These are phyloP conservation scores for Calidris pugnax DNA, from an alignment of 2,113 vertebrate genomes.

Conservation along the genomic window DNA sequence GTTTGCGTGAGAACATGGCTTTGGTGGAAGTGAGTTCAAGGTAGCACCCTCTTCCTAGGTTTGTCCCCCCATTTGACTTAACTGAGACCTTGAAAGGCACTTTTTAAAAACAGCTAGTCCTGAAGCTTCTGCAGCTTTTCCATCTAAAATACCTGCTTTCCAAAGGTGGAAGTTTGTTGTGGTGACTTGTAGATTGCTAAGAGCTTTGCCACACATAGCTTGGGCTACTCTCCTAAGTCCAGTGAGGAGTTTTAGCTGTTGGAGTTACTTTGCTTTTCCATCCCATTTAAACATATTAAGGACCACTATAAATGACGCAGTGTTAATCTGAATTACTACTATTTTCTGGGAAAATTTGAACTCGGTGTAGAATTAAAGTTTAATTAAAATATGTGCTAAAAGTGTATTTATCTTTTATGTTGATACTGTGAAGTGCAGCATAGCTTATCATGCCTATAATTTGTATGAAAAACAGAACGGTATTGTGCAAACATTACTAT, in stretches of 20 bases:
- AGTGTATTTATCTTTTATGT: constrained; percentile 3
- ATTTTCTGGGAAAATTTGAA: not conserved
- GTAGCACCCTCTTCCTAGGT: not conserved
- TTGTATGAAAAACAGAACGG: not conserved
- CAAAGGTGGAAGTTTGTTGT: not conserved
- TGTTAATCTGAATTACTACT: not conserved
- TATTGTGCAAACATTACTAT: not conserved
- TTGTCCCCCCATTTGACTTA: not conserved
- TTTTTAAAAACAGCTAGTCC: not conserved
- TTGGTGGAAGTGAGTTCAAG: not conserved
- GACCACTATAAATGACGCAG: not conserved
- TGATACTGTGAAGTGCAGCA: not conserved
- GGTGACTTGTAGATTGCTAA: not conserved
- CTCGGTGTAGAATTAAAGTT: not conserved
- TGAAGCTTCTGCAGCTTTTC: not conserved
- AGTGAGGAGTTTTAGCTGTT: not conserved
- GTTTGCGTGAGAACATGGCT: not conserved
- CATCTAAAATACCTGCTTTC: not conserved
- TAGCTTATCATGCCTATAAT: not conserved
- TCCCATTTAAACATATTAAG: not conserved
- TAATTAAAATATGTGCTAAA: not conserved
- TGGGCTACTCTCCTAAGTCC: not conserved
- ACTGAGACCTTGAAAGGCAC: not conserved
- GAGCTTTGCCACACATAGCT: not conserved
- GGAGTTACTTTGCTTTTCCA: not conserved